phyloP scores from a whole-genome alignment of 2,113 vertebrate species.

The Vanacampus margaritifer region DNA sequence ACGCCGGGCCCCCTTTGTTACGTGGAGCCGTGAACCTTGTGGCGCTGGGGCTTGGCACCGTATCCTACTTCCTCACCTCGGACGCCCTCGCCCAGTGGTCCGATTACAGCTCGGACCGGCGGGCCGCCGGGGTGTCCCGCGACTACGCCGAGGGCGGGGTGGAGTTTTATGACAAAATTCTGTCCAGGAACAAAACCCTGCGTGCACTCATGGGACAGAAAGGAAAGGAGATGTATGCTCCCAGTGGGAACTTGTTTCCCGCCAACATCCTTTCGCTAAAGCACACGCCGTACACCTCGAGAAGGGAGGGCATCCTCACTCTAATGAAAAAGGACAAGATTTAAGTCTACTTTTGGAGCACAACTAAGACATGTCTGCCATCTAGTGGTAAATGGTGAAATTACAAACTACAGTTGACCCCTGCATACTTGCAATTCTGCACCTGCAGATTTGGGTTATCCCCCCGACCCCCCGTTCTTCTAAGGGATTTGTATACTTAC shows the following conservation, averaged over 20 bases:
- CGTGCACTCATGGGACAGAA: conserved; percentile 80
- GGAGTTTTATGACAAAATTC: conserved; percentile 90
- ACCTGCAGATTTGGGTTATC: no score
- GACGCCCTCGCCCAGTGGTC: conserved; percentile 78
- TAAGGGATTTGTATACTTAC: no score
- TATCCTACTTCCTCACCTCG: conserved; percentile 72
- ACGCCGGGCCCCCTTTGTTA: conserved; percentile 65
- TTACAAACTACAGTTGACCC: no score
- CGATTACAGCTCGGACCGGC: conserved; percentile 79
- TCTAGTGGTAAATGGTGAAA: no score
- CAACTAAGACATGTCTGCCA: no score
- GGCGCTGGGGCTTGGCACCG: conserved; percentile 66
- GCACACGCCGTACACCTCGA: conserved; percentile 83
- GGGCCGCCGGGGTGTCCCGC: conserved; percentile 75
- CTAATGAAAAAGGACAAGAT: conserved; percentile 67
- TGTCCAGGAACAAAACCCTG: conserved; percentile 79
- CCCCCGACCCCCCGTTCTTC: no score
- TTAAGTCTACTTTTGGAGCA: conserved; percentile 22
- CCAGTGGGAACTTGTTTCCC: conserved; percentile 85
- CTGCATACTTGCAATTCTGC: no score
- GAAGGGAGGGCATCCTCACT: conserved; percentile 76
- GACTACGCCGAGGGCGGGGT: conserved; percentile 82
- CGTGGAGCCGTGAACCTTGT: conserved; percentile 70
- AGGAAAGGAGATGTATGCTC: conserved; percentile 79
- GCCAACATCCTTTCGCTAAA: conserved; percentile 79